phyloP scores from a whole-genome alignment of 2,888 invertebrate genomes.

The Schizaphis graminum region DNA sequence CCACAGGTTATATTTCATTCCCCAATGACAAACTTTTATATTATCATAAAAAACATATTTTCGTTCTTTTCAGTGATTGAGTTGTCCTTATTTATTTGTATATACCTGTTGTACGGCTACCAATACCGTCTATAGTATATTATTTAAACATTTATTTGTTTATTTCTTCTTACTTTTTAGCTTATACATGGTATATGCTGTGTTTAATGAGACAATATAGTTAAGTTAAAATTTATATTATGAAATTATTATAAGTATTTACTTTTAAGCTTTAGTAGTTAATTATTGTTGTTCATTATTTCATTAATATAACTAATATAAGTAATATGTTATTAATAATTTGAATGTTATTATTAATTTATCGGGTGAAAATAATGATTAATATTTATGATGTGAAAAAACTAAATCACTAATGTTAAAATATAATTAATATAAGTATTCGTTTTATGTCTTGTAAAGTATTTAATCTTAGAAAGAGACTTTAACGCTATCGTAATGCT shows the following conservation, averaged over 20 bases:
- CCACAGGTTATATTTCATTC: background rate
- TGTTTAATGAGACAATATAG: background rate
- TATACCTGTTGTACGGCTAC: background rate
- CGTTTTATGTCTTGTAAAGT: background rate
- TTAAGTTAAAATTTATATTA: background rate
- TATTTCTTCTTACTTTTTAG: background rate
- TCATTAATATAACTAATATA: background rate
- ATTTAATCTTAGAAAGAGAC: background rate
- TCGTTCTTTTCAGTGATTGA: background rate
- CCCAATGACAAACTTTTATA: background rate
- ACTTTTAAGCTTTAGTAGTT: background rate
- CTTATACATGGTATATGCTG: background rate
- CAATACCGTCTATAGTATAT: background rate
- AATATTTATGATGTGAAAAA: background rate
- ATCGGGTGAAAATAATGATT: background rate
- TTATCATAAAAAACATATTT: conserved; percentile 20
- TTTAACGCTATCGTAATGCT: conserved; percentile 27
- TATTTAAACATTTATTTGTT: background rate
- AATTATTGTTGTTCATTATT: background rate
- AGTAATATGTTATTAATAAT: background rate
- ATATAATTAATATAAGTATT: background rate
- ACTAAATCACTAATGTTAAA: background rate
- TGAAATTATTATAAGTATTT: background rate
- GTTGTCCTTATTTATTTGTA: background rate
- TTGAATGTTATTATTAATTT: background rate